Evolutionary conservation across 1,140 invertebrate genomes (phyloP), one percentile per base, ranked within the genome.

Genomic region (Eriosoma lanigerum): DNA sequence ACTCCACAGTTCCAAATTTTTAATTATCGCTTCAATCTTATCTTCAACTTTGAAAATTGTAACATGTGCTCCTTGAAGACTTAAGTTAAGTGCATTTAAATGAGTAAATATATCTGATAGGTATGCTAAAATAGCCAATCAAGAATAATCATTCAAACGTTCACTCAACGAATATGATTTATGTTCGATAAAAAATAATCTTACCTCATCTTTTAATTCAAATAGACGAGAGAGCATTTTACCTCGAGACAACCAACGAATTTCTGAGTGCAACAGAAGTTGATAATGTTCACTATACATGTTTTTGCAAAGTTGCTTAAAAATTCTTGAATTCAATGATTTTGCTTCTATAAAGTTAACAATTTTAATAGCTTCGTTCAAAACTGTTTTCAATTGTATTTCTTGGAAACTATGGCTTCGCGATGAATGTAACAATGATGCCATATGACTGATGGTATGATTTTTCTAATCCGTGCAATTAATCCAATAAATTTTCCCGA

Each of bases 81-180:
- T 68, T 9, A 44, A 68, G 32, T 93, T 50, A 89, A 90, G 84
- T 86, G 88, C 44, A 90, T 82, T 82, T 29, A 68, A 48, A 48
- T 44, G 2, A 32, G 29, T 17, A 46, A 38, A 68, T 38, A 68
- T 68, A 68, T 68, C 15, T 68, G n/a, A 46, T 46, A 38, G 19
- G 44, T 68, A 38, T 68, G 29, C 64, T 68, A 68, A 17, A 38
- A 1, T 32, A 38, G 64, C 29, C 13, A 68, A 46, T 17, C 64
- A 68, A 46, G 9, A 32, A 38, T 17, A 68, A 46, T 68, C 15
- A 68, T 46, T 68, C 29, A 38, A 3, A 17, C 44, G 29, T 38
- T 68, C 64, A 68, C 64, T 58, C 54, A 21, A 58, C n/a, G 24
- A 32, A 46, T 38, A 68, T 38, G 54, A 58, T 68, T 68, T 32